phyloP scores from a whole-genome alignment of 2,797 vertebrate species.

The Tadarida brasiliensis region DNA sequence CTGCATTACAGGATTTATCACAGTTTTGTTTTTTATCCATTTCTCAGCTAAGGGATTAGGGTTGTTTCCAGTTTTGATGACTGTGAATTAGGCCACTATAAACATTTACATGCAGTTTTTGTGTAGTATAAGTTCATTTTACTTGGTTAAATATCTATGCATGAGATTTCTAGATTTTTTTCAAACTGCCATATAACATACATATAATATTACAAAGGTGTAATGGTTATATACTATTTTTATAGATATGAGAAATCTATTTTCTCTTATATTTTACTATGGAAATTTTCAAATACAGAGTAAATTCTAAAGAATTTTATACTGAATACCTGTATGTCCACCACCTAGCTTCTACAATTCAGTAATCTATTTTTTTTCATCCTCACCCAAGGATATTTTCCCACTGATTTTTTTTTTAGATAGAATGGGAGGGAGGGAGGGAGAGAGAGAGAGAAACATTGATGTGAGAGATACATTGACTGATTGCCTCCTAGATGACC shows the following conservation, averaged over 20 bases:
- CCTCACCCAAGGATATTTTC: too few relatives aligned
- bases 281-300: neutral
- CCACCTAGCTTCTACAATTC: neutral
- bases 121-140: neutral
- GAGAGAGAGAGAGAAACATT: too few relatives aligned
- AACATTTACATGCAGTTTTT: neutral
- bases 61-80: neutral
- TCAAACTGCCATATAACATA: neutral
- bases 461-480: too few relatives aligned
- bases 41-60: neutral
- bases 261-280: constrained; percentile 23
- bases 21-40: neutral
- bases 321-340: neutral
- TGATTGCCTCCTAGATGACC: too few relatives aligned
- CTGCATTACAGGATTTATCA: neutral
- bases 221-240: neutral
- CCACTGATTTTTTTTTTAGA: too few relatives aligned
- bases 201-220: neutral
- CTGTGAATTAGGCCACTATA: constrained; percentile 14
- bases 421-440: too few relatives aligned
- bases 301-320: constrained; percentile 3
- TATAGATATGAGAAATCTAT: neutral
- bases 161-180: neutral
- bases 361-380: neutral
- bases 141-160: neutral